Percentiles rank a stretch among this genome's conserved stretches.
Conservation (phyloP, 2,797 vertebrate species). For the Tamandua tetradactyla region DNA sequence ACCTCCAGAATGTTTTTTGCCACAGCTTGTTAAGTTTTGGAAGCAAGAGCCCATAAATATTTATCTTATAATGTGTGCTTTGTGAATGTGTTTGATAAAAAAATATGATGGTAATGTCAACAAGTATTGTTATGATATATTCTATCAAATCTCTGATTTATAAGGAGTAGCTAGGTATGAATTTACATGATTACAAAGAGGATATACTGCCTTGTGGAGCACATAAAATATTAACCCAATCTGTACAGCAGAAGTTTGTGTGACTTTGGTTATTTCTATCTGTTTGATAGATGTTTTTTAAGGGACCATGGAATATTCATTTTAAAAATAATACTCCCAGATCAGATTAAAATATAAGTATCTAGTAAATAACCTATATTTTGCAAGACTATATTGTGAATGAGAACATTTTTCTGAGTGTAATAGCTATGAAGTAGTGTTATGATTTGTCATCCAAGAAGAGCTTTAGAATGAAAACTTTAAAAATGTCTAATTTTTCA, state of each 20-base stretch:
- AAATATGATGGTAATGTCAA: slow-evolving; percentile 51
- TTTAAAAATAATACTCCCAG: slow-evolving; percentile 57
- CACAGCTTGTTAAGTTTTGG: slow-evolving; percentile 47
- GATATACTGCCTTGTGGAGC: slow-evolving; percentile 28
- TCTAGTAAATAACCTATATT: slow-evolving; percentile 52
- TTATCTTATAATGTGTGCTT: slow-evolving; percentile 64
- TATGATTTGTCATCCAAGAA: slow-evolving; percentile 27
- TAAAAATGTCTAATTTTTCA: slow-evolving; percentile 43
- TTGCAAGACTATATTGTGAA: slow-evolving; percentile 9
- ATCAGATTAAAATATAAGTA: slow-evolving; percentile 46
- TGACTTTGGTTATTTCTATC: slow-evolving; percentile 59
- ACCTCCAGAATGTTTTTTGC: slow-evolving; percentile 46
- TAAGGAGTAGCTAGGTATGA: slow-evolving; percentile 53
- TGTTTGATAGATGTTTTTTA: slow-evolving; percentile 36
- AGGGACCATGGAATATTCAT: slow-evolving; percentile 31
- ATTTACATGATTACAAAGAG: slow-evolving; percentile 47
- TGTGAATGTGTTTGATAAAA: slow-evolving; percentile 61
- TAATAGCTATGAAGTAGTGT: slow-evolving; percentile 6
- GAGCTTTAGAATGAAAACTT: slow-evolving; percentile 24
- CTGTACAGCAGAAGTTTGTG: slow-evolving; percentile 48
- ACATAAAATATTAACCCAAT: slow-evolving; percentile 53
- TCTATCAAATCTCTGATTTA: slow-evolving; percentile 53
- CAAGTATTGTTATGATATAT: too few relatives aligned
- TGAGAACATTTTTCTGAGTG: slow-evolving; percentile 35
- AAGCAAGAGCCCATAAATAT: slow-evolving; percentile 60